Evolutionary conservation across 2,888 invertebrate species (phyloP), one percentile per base, ranked within the genome.

Genomic region (Scrobipalpa atriplicella): DNA sequence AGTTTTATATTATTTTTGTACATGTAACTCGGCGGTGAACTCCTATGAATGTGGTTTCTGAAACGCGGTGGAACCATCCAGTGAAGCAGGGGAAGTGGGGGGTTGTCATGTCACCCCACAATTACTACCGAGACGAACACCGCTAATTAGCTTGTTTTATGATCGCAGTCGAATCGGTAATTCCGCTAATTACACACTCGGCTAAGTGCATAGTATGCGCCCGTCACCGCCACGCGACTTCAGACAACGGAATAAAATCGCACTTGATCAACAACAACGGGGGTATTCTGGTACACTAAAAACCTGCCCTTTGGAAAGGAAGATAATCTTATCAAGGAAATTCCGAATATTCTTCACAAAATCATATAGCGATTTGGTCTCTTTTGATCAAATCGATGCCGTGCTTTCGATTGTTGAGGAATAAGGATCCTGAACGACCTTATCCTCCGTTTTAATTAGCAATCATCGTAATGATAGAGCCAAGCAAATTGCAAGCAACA

Each of bases 81-180:
- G 1, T 8, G 43, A 13, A 13, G 2, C 2, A 13, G 43, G 11
- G 13, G 1, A 16, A n/a, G 47, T 7, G 47, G 47, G 47, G 47
- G 47, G 1, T 7, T 47, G 47, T 47, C 47, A 47, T 58, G 58
- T 38, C 58, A 29, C 56, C 29, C 56, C 6, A n/a, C 38, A 58
- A 61, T 61, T 61, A 61, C 19, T 19, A 0, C 18, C 39, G 62
- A 36, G 19, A 62, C 62, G 47, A n/a, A 62, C 62, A 62, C 39
- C n/a, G n/a, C 21, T 62, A 62, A 62, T 62, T 62, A 62, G 47
- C 62, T 47, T 47, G 41, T 29, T 62, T 62, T 62, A 47, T 39
- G 61, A 41, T 36, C 10, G 19, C 13, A 11, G 0, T 8, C 61
- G 41, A 41, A 41, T 41, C 41, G 61, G 61, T 61, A 41, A 61